Evolutionary conservation across 1,140 invertebrate genomes (phyloP), one percentile per base, ranked within the genome.

Genomic region (Asbolus verrucosus): DNA sequence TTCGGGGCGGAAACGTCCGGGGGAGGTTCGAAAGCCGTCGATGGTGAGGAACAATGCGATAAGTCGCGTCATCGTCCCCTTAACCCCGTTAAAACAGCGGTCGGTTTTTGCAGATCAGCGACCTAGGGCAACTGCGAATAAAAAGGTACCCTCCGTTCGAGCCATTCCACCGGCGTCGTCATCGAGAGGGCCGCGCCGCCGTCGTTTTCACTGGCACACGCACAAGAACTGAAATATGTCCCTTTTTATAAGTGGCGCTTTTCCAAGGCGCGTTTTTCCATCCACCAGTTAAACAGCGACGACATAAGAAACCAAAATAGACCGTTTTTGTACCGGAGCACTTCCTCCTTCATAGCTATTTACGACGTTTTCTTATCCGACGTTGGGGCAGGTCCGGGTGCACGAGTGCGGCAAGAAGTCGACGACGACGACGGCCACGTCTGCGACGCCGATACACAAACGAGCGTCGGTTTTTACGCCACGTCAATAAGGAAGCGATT

Each of bases 221-320:
- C 38, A 65, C 36, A 65, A 38, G 31, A 65, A 65, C 39, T 72
- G 59, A 72, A 72, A 72, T 72, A 72, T 72, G 65, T 72, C 54
- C 54, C 36, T 71, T 67, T 71, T 71, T 71, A 62, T 67, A 62
- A 62, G 41, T 68, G 43, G 31, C 19, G 59, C 30, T 59, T 61
- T 67, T 68, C 62, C 68, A 38, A 62, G 46, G 67, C 30, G 38
- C 33, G 46, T 43, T 70, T 73, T 73, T 73, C 62, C 38, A 36
- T 31, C 27, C 50, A 38, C 62, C 33, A 27, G 62, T 50, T 50
- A 50, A 65, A 39, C 67, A 36, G 54, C 39, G 24, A 62, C 66
- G 33, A 33, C 50, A 69, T 72, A 74, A 74, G 73, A 74, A 74
- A 74, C 73, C 69, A 71, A 74, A 74, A 74, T 74, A 74, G 73